phyloP scores from a whole-genome alignment of 2,113 vertebrate species.

The Thunnus maccoyii region DNA sequence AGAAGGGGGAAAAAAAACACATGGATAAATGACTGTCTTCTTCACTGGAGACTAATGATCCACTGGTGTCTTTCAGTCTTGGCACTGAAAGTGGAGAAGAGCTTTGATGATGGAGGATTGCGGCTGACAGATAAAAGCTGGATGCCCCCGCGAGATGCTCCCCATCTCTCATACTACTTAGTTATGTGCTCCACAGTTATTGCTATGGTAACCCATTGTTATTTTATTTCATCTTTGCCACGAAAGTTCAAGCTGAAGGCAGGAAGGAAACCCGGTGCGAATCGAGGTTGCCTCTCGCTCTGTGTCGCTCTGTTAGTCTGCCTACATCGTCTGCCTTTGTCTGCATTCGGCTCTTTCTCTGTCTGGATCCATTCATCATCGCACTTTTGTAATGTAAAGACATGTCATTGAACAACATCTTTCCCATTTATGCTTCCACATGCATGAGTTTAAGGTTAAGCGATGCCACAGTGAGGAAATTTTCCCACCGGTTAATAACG shows the following conservation, averaged over 20 bases:
- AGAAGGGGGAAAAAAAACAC: constrained; percentile 8
- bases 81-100: constrained; percentile 71
- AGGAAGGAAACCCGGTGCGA: constrained; percentile 3
- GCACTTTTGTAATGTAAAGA: neutral
- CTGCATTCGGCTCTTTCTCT: constrained; percentile 5
- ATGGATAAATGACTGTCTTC: constrained; percentile 70
- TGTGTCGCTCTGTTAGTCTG: neutral
- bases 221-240: constrained; percentile 73
- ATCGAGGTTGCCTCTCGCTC: constrained; percentile 25
- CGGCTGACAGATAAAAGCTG: constrained; percentile 71
- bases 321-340: constrained; percentile 38
- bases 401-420: neutral
- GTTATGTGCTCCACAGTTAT: constrained; percentile 69
- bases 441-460: neutral
- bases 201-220: constrained; percentile 79
- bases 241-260: constrained; percentile 64
- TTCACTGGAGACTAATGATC: constrained; percentile 79
- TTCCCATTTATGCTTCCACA: neutral
- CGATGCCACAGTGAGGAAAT: too few relatives aligned
- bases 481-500: too few relatives aligned
- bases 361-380: constrained; percentile 2
- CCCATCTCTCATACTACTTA: constrained; percentile 70
- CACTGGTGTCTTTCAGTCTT: constrained; percentile 68
- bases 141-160: constrained; percentile 34
- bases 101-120: constrained; percentile 80